Percentiles rank a stretch among this genome's conserved stretches.
Evolutionary conservation across 1,140 invertebrate genomes (phyloP).

Genomic region (Pararge aegeria): DNA sequence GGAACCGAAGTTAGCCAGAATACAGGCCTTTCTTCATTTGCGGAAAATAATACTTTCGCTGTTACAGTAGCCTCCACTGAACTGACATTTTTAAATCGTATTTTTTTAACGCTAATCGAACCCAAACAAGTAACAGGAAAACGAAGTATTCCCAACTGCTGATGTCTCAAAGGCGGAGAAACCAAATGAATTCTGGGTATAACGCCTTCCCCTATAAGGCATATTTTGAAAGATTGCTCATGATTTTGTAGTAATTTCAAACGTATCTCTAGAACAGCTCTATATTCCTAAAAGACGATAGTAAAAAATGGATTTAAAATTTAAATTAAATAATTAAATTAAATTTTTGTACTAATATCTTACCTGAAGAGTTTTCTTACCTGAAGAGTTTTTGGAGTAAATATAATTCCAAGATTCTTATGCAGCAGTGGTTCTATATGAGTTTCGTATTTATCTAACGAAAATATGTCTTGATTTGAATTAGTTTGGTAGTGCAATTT

Average conservation of each 20-base stretch:
- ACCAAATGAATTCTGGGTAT: conserved; percentile 61
- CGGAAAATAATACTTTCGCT: conserved; percentile 34
- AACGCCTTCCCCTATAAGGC: conserved; percentile 63
- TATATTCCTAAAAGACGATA: conserved; percentile 55
- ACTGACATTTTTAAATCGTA: conserved; percentile 61
- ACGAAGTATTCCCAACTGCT: conserved; percentile 42
- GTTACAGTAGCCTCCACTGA: conserved; percentile 48
- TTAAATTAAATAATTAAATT: no score
- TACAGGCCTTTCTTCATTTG: conserved; percentile 46
- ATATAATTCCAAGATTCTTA: conserved; percentile 65
- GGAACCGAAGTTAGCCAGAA: conserved; percentile 51
- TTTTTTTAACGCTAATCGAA: conserved; percentile 44
- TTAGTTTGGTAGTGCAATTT: conserved; percentile 59
- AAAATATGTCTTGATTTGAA: conserved; percentile 52
- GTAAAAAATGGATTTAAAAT: background rate
- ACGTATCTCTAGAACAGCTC: conserved; percentile 65
- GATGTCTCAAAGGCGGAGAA: conserved; percentile 40
- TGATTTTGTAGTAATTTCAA: conserved; percentile 61
- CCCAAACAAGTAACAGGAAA: conserved; percentile 66
- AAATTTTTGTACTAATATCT: no score
- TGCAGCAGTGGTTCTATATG: conserved; percentile 67
- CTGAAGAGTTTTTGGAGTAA: conserved; percentile 58
- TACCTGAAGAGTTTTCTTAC: conserved; percentile 64
- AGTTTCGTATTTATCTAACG: conserved; percentile 62
- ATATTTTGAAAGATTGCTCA: conserved; percentile 65